Evolutionary conservation across 2,888 invertebrate species (phyloP).

Genomic region (Eurytoma adleriae): DNA sequence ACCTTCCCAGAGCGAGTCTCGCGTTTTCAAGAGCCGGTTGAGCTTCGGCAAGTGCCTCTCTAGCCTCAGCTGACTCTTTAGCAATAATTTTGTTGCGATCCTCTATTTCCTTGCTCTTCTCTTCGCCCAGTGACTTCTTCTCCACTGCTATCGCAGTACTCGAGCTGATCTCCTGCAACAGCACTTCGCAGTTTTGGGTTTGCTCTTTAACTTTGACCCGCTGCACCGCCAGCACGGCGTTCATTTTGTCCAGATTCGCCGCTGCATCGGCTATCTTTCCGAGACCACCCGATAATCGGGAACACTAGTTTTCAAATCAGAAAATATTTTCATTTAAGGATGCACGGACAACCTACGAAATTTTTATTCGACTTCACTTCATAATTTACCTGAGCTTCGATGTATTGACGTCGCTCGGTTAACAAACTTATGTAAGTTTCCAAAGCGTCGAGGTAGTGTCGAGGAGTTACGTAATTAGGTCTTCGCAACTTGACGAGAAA

Average conservation of each 20-base stretch:
- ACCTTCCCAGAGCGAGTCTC: constrained; percentile 85
- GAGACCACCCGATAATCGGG: constrained; percentile 74
- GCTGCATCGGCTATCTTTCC: constrained; percentile 93
- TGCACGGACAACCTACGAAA: background rate
- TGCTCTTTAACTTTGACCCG: constrained; percentile 89
- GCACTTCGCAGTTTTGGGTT: constrained; percentile 86
- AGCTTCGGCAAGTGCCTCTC: constrained; percentile 87
- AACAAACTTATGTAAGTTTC: constrained; percentile 86
- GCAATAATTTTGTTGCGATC: constrained; percentile 88
- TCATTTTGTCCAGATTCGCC: constrained; percentile 87
- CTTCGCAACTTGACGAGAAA: constrained; percentile 86
- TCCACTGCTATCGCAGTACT: constrained; percentile 84
- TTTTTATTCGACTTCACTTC: background rate
- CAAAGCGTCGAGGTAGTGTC: constrained; percentile 93
- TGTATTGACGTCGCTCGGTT: constrained; percentile 81
- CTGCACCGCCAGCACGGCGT: constrained; percentile 88
- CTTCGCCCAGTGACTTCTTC: constrained; percentile 88
- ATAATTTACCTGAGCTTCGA: constrained; percentile 72
- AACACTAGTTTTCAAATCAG: constrained; percentile 64
- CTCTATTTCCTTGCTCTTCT: constrained; percentile 89
- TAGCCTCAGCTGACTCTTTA: constrained; percentile 90
- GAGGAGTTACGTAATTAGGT: constrained; percentile 93
- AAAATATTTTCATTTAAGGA: background rate
- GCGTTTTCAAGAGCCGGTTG: constrained; percentile 91
- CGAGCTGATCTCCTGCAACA: constrained; percentile 86